These are phyloP conservation scores for Drosophila bocqueti DNA, from an alignment of 1,140 invertebrate species.

Conservation along the genomic window DNA sequence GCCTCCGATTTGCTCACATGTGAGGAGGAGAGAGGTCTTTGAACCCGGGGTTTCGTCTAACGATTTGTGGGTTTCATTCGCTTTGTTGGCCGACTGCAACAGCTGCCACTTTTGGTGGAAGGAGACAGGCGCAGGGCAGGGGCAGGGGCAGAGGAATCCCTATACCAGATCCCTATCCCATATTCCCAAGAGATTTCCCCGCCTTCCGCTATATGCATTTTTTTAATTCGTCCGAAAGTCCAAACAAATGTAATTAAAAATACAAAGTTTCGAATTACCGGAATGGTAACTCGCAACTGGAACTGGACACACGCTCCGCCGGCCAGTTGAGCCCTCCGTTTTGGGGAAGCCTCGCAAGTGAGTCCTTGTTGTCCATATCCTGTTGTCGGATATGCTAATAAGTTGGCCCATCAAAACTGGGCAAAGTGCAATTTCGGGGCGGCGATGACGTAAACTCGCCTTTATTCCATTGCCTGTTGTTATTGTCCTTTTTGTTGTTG, in stretches of 20 bases:
- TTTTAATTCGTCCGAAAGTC: conserved; percentile 47
- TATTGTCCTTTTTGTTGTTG: conserved; percentile 44
- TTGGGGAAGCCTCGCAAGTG: conserved; percentile 72
- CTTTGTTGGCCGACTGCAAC: conserved; percentile 58
- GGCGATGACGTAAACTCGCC: conserved; percentile 76
- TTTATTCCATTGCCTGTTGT: conserved; percentile 43
- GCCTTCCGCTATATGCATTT: background rate
- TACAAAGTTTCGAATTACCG: conserved; percentile 77
- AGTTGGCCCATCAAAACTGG: conserved; percentile 69
- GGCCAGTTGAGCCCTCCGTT: conserved; percentile 37
- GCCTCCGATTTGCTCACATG: conserved; percentile 27
- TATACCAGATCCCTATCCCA: conserved; percentile 19
- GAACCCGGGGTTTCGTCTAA: conserved; percentile 66
- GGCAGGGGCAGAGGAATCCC: conserved; percentile 27
- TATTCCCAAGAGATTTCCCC: conserved; percentile 46
- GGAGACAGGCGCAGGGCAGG: conserved; percentile 1
- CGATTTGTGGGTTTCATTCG: conserved; percentile 68
- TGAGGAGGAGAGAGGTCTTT: conserved; percentile 60
- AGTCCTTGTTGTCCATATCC: conserved; percentile 59
- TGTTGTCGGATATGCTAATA: conserved; percentile 83
- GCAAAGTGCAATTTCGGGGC: conserved; percentile 71
- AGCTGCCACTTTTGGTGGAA: conserved; percentile 52
- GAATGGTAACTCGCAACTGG: conserved; percentile 54
- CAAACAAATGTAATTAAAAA: conserved; percentile 80
- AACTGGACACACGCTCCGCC: conserved; percentile 40